Evolutionary conservation across 1,140 invertebrate species (phyloP).

Genomic region (Glossosoma conforme): DNA sequence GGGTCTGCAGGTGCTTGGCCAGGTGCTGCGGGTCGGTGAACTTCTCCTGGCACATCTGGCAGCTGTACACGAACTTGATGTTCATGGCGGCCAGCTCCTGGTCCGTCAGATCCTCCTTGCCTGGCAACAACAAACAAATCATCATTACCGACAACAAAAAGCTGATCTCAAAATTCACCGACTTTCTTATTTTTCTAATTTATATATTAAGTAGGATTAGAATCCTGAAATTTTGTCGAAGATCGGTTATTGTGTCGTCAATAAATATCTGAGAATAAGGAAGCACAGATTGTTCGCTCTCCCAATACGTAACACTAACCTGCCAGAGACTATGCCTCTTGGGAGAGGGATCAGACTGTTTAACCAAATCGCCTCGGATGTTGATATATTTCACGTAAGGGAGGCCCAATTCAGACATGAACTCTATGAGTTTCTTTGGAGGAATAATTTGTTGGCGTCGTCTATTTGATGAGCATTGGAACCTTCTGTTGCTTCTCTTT

Average conservation of each 20-base stretch:
- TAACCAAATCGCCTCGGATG: too few species aligned
- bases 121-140: conserved; percentile 4
- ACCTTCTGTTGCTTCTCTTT: too few species aligned
- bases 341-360: too few species aligned
- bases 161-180: background rate
- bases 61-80: conserved; percentile 31
- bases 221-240: background rate
- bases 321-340: too few species aligned
- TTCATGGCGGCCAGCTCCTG: conserved; percentile 22
- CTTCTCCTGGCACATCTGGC: conserved; percentile 36
- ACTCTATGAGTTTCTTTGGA: too few species aligned
- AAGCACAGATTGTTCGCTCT: background rate
- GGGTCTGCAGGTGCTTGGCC: conserved; percentile 29
- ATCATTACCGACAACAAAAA: background rate
- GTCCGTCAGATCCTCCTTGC: conserved; percentile 12
- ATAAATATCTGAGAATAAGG: background rate
- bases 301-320: background rate
- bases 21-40: conserved; percentile 34
- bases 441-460: too few species aligned
- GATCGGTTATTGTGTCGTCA: background rate
- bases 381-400: too few species aligned
- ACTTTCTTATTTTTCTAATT: background rate
- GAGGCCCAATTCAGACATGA: too few species aligned
- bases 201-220: background rate
- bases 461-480: too few species aligned